A percentile compares a stretch with the other conserved stretches of the same genome.
Evolutionary conservation across 1,140 invertebrate genomes (phyloP).

Genomic region (Helicoverpa zea): DNA sequence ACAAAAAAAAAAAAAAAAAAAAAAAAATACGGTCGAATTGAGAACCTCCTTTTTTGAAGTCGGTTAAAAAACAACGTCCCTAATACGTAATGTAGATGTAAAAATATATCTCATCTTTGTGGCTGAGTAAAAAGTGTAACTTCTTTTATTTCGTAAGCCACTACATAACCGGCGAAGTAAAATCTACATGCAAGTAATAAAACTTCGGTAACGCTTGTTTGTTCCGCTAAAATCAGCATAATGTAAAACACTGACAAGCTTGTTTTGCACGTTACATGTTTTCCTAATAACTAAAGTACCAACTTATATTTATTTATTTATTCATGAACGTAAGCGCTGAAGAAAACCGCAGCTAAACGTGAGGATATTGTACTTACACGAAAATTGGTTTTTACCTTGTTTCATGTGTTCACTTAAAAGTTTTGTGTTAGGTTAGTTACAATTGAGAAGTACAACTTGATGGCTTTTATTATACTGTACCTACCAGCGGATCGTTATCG

Average conservation of each 20-base stretch:
- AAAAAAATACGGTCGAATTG: too few species aligned
- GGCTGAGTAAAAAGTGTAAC: too few species aligned
- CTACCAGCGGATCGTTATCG: too few species aligned
- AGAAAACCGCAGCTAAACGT: conserved; percentile 5
- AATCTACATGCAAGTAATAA: conserved; percentile 1
- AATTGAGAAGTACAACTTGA: too few species aligned
- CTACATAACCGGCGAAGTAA: neutral
- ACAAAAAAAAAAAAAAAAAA: too few species aligned
- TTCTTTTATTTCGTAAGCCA: neutral
- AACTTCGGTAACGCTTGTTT: neutral
- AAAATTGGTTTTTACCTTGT: neutral
- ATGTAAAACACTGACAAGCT: conserved; percentile 20
- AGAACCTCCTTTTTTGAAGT: too few species aligned
- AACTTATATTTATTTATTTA: conserved; percentile 11
- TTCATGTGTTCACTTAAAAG: neutral
- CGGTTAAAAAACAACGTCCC: too few species aligned
- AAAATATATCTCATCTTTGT: too few species aligned
- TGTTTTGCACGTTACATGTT: conserved; percentile 18
- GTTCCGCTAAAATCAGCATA: neutral
- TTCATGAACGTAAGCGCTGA: conserved; percentile 26
- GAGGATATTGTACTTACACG: conserved; percentile 2
- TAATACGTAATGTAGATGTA: too few species aligned
- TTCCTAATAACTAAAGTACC: conserved; percentile 22
- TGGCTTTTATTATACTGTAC: too few species aligned
- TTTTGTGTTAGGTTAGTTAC: too few species aligned